Base-by-base conservation (phyloP, 2,888 invertebrate species). In the Tetranychus piercei region DNA sequence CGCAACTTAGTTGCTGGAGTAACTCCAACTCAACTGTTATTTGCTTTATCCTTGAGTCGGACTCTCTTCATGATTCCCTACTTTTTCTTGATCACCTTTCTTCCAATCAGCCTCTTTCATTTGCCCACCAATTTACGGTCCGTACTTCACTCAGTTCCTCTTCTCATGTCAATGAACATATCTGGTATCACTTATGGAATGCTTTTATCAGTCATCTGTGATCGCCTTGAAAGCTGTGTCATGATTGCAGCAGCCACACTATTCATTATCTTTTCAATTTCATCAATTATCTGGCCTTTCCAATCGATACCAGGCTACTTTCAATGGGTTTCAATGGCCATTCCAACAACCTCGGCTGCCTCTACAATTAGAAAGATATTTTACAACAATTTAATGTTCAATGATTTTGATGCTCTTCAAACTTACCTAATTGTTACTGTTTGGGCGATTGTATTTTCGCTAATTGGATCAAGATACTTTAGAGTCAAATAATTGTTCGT, bases 21-120 rank as follows among this genome's bases (percentile, higher is more conserved):
- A 69, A 88, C 90, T 0, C 91, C 94, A 0, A 89, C 89, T 9
- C 94, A 95, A 86, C 90, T 95, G 80, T 87, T 95, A 79, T 89
- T 93, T 82, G 92, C 93, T 1, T 94, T 94, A 84, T 91, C 95
- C 75, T 87, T 92, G 74, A 93, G 93, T 0, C 94, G 95, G 85
- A 92, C 94, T 83, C 89, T 94, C 77, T 92, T 94, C 34, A 93
- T 95, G 91, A 89, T 91, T 79, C 93, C 94, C 0, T 94, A 95
- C 85, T 74, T 76, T 15, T 88, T 90, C 0, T 84, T 95, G 55
- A 91, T 95, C 76, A 87, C 95, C 3, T 86, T 92, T 79, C 92
- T 94, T 85, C 92, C 94, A 89, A 89, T 93, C 79, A 85, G 90
- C 6, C 91, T 92, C 6, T 93, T 94, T 80, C 88, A 90, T 1